A percentile compares a stretch with the other conserved stretches of the same genome.
phyloP scores from a whole-genome alignment of 1,140 invertebrate species.

The Scaptomyza montana region DNA sequence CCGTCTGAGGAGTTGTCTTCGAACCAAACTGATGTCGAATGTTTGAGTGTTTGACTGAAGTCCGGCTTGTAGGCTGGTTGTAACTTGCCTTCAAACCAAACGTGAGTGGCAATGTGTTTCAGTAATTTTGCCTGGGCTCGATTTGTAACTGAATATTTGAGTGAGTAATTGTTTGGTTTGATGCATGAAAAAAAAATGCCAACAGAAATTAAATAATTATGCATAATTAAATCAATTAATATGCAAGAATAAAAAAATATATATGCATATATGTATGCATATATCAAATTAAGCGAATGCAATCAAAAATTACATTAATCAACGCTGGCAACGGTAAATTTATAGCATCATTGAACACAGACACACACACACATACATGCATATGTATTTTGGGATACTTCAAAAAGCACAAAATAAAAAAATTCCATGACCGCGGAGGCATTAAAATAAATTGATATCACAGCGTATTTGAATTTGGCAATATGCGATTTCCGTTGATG shows the following conservation, averaged over 20 bases:
- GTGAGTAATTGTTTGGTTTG: constrained; percentile 1
- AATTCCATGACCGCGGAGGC: constrained; percentile 35
- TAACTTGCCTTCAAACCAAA: too few species aligned
- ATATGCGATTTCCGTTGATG: constrained; percentile 34
- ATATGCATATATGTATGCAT: neutral
- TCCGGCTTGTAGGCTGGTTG: neutral
- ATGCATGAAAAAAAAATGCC: neutral
- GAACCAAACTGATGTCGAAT: too few species aligned
- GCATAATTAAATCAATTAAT: constrained; percentile 67
- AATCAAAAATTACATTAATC: constrained; percentile 67
- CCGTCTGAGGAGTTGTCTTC: too few species aligned
- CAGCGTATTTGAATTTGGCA: constrained; percentile 67
- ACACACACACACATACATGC: neutral
- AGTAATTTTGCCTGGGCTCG: neutral
- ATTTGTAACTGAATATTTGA: neutral
- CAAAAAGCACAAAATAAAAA: constrained; percentile 12
- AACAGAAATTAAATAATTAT: constrained; percentile 58
- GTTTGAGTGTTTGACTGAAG: too few species aligned
- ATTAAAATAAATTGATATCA: constrained; percentile 78
- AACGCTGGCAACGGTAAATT: constrained; percentile 34
- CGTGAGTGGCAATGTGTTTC: neutral
- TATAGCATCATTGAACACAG: constrained; percentile 12
- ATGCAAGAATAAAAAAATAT: constrained; percentile 23
- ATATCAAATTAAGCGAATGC: constrained; percentile 46
- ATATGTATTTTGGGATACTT: neutral